Evolutionary conservation across 1,140 invertebrate species (phyloP).

Genomic region (Caerostris darwini): DNA sequence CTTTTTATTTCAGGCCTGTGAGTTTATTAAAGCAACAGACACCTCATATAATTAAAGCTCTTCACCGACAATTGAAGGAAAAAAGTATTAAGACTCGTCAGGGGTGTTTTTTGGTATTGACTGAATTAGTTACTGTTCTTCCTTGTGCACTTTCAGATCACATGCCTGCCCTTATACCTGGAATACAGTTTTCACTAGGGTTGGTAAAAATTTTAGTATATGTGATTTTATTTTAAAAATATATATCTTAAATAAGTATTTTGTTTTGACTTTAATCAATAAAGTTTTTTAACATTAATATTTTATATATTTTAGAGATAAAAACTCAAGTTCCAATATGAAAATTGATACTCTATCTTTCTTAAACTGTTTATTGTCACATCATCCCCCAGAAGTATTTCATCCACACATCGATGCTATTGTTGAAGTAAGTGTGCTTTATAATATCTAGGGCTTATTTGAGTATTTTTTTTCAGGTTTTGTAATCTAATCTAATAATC

Average conservation of each 20-base stretch:
- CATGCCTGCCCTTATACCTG: conserved; percentile 92
- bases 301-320: conserved; percentile 86
- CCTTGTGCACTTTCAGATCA: conserved; percentile 94
- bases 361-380: conserved; percentile 91
- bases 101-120: conserved; percentile 94
- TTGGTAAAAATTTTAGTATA: conserved; percentile 79
- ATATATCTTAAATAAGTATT: not conserved
- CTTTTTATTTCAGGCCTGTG: conserved; percentile 73
- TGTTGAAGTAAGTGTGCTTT: conserved; percentile 85
- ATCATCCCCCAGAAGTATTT: conserved; percentile 91
- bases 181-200: conserved; percentile 94
- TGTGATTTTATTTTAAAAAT: not conserved
- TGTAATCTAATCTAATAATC: no score
- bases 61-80: conserved; percentile 95
- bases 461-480: no score
- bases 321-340: conserved; percentile 98
- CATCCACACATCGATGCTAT: conserved; percentile 90
- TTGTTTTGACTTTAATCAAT: conserved; percentile 46
- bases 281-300: not conserved
- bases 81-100: conserved; percentile 96
- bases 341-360: conserved; percentile 98
- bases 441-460: not conserved
- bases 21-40: conserved; percentile 84
- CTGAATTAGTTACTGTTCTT: conserved; percentile 93
- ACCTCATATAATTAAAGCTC: conserved; percentile 90